Conservation (phyloP, 2,113 vertebrate species). For the Brienomyrus brachyistius region DNA sequence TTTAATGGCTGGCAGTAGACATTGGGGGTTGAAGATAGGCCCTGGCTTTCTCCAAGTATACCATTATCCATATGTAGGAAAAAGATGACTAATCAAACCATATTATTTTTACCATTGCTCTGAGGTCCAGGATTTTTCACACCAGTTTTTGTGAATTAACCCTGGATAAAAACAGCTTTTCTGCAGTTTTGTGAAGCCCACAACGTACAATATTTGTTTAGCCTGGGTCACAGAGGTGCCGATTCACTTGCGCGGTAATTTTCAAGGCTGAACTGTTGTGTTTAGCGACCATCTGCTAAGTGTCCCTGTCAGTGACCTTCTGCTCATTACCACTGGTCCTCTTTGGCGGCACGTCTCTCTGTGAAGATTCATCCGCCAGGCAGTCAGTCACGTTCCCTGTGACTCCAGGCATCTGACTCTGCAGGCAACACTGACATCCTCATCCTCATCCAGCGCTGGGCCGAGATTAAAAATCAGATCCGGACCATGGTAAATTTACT, state of each 20-base stretch:
- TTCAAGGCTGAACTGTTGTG: not conserved
- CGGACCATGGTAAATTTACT: not conserved
- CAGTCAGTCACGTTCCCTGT: not conserved
- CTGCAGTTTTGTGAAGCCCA: not conserved
- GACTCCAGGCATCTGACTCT: not conserved
- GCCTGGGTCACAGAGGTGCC: not conserved
- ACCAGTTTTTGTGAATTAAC: not conserved
- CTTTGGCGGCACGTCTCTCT: not conserved
- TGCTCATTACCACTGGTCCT: not conserved
- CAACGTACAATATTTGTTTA: not conserved
- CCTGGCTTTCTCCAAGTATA: not conserved
- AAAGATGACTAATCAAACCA: not conserved
- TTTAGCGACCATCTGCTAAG: not conserved
- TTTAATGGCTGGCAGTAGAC: not conserved
- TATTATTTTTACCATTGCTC: not conserved
- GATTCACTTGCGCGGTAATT: not conserved
- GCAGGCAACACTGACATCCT: not conserved
- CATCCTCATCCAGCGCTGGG: not conserved
- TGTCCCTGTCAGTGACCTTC: not conserved
- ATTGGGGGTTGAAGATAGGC: not conserved
- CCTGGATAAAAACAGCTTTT: not conserved
- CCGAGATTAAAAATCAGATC: not conserved
- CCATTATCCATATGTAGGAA: not conserved
- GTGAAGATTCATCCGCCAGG: not conserved
- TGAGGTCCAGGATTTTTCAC: not conserved